Evolutionary conservation across 1,140 invertebrate species (phyloP).

Genomic region (Drosophila setifemur): DNA sequence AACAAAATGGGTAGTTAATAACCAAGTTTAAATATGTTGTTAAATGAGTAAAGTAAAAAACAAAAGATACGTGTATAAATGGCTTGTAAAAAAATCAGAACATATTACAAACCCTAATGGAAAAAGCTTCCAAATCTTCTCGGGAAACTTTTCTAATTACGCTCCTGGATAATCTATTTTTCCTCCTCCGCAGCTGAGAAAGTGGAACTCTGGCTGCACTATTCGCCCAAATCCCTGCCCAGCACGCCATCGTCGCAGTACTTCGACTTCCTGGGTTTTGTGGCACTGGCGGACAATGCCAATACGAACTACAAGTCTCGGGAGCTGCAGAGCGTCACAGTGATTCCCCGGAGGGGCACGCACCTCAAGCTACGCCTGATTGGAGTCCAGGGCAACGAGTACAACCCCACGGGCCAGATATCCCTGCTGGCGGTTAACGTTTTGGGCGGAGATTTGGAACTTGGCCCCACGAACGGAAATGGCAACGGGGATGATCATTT

Average conservation of each 20-base stretch:
- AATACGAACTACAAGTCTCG: constrained; percentile 91
- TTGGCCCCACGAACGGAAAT: not conserved
- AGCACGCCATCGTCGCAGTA: constrained; percentile 82
- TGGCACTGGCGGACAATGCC: constrained; percentile 91
- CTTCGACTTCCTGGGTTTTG: constrained; percentile 91
- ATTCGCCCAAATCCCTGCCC: constrained; percentile 79
- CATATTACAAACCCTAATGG: too few relatives aligned
- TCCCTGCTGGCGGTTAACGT: constrained; percentile 90
- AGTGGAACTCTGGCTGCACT: constrained; percentile 83
- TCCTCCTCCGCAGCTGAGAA: constrained; percentile 77
- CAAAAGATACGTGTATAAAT: too few relatives aligned
- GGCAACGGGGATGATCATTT: constrained; percentile 47
- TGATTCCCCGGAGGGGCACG: constrained; percentile 89
- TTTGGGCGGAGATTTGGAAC: constrained; percentile 85
- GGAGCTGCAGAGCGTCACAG: constrained; percentile 92
- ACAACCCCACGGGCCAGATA: constrained; percentile 83
- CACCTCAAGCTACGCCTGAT: constrained; percentile 93
- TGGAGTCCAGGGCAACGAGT: constrained; percentile 93
- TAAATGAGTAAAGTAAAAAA: too few relatives aligned
- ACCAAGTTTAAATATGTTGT: too few relatives aligned
- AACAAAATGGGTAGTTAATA: too few relatives aligned
- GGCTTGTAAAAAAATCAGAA: too few relatives aligned
- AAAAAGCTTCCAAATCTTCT: too few relatives aligned
- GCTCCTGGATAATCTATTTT: not conserved
- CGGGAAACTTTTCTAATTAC: too few relatives aligned